Conservation (phyloP, 2,113 vertebrate species). For the Chaetorhynchus papuensis region DNA sequence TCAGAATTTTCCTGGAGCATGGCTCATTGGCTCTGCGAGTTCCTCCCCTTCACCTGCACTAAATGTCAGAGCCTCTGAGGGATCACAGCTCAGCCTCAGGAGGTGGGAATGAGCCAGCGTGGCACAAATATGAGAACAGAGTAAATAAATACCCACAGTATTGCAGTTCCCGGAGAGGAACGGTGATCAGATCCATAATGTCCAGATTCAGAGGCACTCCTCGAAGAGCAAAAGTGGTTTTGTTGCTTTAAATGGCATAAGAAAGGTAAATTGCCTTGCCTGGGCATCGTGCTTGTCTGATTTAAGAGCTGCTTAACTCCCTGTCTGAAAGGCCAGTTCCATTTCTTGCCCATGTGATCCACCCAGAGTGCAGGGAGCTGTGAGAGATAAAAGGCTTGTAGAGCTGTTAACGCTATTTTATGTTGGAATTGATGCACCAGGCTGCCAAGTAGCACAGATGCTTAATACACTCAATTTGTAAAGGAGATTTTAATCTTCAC, state of each 20-base stretch:
- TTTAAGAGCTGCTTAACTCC: neutral
- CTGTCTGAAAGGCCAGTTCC: neutral
- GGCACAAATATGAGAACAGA: neutral
- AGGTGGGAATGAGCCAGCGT: neutral
- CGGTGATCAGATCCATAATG: neutral
- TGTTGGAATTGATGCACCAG: neutral
- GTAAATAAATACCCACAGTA: neutral
- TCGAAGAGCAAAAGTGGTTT: neutral
- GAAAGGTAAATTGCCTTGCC: neutral
- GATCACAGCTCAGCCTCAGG: neutral
- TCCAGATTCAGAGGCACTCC: neutral
- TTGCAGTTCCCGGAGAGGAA: accelerated
- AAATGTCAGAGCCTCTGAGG: neutral
- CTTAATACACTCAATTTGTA: conserved; percentile 16
- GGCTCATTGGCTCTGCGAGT: neutral
- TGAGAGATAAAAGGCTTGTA: neutral
- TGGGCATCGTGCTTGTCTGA: neutral
- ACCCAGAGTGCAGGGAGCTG: neutral
- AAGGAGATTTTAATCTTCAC: conserved; percentile 40
- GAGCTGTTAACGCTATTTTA: conserved; percentile 20
- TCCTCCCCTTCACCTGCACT: neutral
- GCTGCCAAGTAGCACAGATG: neutral
- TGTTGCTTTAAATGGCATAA: neutral
- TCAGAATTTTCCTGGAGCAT: neutral
- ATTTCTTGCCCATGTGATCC: neutral